Evolutionary conservation across 2,113 vertebrate genomes (phyloP), one percentile per base, ranked within the genome.

Genomic region (Spheniscus mendiculus): DNA sequence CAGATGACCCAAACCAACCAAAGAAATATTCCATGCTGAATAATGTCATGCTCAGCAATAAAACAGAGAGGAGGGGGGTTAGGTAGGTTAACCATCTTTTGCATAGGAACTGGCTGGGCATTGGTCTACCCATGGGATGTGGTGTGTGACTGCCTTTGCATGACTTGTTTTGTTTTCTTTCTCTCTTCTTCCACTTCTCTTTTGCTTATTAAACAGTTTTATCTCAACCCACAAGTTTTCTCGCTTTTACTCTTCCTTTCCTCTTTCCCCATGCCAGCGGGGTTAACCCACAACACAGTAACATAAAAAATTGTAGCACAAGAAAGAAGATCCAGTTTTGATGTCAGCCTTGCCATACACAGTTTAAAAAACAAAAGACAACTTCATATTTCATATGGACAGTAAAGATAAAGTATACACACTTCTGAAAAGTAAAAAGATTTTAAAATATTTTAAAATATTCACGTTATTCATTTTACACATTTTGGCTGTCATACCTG

Each of bases 401-500:
- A 63, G 4, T n/a, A 61, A 73, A 92, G 34, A 44, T 14, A 70
- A 55, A 4, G 21, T 26, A 42, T 14, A 34, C 2, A 59, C 5
- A 58, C 12, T 62, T 76, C 58, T 53, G 30, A n/a, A 70, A 94
- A 91, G 40, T 17, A 61, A 88, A 91, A 72, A 2, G 0, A 61
- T 55, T 67, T 55, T 0, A 15, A 86, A 84, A 36, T 76, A 55
- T 38, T 83, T 87, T 34, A 3, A 82, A 82, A 72, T 72, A 56
- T 26, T 80, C 3, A 56, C 2, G 1, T 36, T 67, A 74, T 19
- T 85, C 0, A 63, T 55, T 65, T 67, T 47, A 38, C 9, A 58
- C 17, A 62, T 38, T 83, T 85, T 36, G 76, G 13, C 53, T 81
- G 44, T 17, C 77, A 23, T 97, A 99, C 99, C 99, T 99, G 99